Conservation (phyloP, 2,113 vertebrate species). For the Sapayoa aenigma region DNA sequence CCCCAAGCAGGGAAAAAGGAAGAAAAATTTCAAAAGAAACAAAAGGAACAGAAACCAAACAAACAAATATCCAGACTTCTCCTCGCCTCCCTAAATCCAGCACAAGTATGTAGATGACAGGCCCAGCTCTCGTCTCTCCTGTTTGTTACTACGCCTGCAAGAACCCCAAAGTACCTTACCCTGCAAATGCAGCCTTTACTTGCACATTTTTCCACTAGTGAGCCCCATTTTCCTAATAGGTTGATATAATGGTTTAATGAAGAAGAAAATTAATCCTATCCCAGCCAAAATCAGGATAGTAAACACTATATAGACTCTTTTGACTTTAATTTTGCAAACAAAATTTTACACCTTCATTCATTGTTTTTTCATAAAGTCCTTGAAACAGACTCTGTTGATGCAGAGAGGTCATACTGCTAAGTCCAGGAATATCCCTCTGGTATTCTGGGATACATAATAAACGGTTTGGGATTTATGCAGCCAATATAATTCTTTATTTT, state of each 20-base stretch:
- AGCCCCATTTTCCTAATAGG: not conserved
- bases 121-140: not conserved
- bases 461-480: not conserved
- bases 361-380: not conserved
- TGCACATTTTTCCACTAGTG: not conserved
- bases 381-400: not conserved
- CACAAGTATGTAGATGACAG: not conserved
- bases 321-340: not conserved
- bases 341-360: not conserved
- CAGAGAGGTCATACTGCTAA: not conserved
- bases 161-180: not conserved
- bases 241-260: not conserved
- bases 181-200: rapidly evolving
- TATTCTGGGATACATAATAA: not conserved
- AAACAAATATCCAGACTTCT: too few species aligned
- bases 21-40: too few species aligned
- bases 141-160: not conserved
- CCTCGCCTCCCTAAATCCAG: too few species aligned
- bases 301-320: not conserved
- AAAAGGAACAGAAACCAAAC: too few species aligned
- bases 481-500: not conserved
- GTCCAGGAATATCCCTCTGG: not conserved
- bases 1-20: too few species aligned
- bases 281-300: not conserved
- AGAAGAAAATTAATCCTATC: not conserved